Evolutionary conservation across 30 jellyfish, hydroid and myxozoan species (phyloP), one percentile per base, ranked within the genome.

Genomic region (Aurelia sp.): DNA sequence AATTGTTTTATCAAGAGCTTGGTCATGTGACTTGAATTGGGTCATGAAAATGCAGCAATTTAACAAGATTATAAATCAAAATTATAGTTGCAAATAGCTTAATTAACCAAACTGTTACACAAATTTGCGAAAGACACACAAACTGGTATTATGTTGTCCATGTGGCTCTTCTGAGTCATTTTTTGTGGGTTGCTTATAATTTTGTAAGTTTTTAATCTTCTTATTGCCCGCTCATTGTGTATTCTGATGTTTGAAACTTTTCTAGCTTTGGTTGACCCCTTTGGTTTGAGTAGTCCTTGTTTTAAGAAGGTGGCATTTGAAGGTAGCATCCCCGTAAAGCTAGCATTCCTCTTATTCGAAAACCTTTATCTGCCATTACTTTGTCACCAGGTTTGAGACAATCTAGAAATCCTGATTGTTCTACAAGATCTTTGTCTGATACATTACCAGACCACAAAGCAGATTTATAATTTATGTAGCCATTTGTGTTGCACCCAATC

Each of bases 181-280:
- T 55, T 18, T 24, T 17, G 87, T 18, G 16, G 78, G 19, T 33
- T 55, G 16, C 60, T 17, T n/a, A 48, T 15, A 55, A 75, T 75
- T n/a, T 24, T 52, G 75, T 7, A 75, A 17, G 87, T 75, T 53
- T 65, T 81, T 69, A 81, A 8, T 18, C 84, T 8, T 51, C 91
- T 81, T 50, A 81, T 66, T 81, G 91, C 82, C 50, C 91, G 22
- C 76, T 81, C 84, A 47, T 65, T 81, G 24, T 67, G 91, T 18
- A 81, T 81, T 81, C 84, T 65, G 60, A 81, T 35, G 30, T 66
- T 66, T 2, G 91, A 81, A 40, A 81, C 75, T 67, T 65, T 81
- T 27, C 89, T 62, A 30, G 91, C 91, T 33, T 10, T 57, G 19
- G 91, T 65, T 1, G 84, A 65, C 11, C 91, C 91, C 66, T 30